A percentile compares a stretch with the other conserved stretches of the same genome.
These are phyloP conservation scores for Varecia variegata DNA, from an alignment of 2,797 vertebrate species.

Conservation along the genomic window DNA sequence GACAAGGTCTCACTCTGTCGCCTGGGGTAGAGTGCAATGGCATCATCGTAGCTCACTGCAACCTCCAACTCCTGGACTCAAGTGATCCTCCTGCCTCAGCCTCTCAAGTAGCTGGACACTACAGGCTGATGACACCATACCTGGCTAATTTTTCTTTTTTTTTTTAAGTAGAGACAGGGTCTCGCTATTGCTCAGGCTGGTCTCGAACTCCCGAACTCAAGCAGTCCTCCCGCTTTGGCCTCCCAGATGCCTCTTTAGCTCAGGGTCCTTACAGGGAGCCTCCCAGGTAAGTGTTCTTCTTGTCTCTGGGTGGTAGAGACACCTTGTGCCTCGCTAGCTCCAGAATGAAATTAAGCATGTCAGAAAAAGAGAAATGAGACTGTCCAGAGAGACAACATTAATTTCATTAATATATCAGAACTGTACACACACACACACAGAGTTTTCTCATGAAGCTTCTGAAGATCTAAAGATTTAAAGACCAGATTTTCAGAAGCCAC, in stretches of 20 bases:
- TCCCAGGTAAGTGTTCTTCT: background rate
- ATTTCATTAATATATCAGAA: background rate
- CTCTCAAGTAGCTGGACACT: too few species aligned
- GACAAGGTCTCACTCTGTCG: too few species aligned
- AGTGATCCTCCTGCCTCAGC: too few species aligned
- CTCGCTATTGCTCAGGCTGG: too few species aligned
- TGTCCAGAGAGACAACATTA: background rate
- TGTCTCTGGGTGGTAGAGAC: background rate
- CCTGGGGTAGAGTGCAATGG: too few species aligned
- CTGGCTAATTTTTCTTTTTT: too few species aligned
- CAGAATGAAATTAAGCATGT: background rate
- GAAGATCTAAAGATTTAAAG: background rate
- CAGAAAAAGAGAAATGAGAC: background rate
- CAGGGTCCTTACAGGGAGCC: background rate
- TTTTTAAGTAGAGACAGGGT: too few species aligned
- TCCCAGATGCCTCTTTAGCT: background rate
- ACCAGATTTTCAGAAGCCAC: slow-evolving; percentile 14
- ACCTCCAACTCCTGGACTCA: too few species aligned
- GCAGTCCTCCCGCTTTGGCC: too few species aligned
- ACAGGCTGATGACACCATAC: too few species aligned
- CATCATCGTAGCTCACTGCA: too few species aligned
- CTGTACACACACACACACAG: background rate
- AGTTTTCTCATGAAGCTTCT: background rate
- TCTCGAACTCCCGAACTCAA: too few species aligned
- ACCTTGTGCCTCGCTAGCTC: background rate